Percentiles rank a stretch among this genome's conserved stretches.
Conservation (phyloP, 2,113 vertebrate species). For the Hippocampus barbouri region DNA sequence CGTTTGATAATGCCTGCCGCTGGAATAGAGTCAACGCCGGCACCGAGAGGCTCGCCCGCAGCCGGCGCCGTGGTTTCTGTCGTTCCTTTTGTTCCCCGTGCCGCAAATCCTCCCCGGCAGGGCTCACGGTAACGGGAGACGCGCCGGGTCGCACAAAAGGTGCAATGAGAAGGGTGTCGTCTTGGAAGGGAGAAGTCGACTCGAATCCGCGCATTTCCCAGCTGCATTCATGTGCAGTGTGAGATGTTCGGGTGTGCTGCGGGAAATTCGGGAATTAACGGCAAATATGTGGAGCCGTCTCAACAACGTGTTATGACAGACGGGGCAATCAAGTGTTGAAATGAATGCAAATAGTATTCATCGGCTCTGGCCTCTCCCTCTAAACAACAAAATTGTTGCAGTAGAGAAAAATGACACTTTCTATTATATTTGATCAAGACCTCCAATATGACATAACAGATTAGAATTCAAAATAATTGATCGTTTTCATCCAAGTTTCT, state of each 20-base stretch:
- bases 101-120: conserved; percentile 29
- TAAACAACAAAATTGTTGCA: too few relatives aligned
- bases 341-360: too few relatives aligned
- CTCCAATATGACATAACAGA: too few relatives aligned
- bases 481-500: too few relatives aligned
- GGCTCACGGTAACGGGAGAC: conserved; percentile 20
- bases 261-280: too few relatives aligned
- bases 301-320: too few relatives aligned
- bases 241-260: neutral
- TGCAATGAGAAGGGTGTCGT: conserved; percentile 17
- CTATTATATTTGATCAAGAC: too few relatives aligned
- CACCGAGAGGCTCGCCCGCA: conserved; percentile 32
- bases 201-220: neutral
- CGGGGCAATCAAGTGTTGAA: too few relatives aligned
- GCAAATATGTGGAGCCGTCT: too few relatives aligned
- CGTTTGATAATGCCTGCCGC: conserved; percentile 41
- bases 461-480: too few relatives aligned
- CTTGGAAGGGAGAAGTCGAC: neutral
- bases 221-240: neutral
- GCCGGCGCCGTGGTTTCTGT: conserved; percentile 17
- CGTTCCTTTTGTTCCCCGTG: conserved; percentile 21
- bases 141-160: conserved; percentile 19
- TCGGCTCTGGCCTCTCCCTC: too few relatives aligned
- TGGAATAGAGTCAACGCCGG: conserved; percentile 35
- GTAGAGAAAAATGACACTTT: too few relatives aligned